These are phyloP conservation scores for Selenia dentaria DNA, from an alignment of 2,888 invertebrate genomes.

Conservation along the genomic window DNA sequence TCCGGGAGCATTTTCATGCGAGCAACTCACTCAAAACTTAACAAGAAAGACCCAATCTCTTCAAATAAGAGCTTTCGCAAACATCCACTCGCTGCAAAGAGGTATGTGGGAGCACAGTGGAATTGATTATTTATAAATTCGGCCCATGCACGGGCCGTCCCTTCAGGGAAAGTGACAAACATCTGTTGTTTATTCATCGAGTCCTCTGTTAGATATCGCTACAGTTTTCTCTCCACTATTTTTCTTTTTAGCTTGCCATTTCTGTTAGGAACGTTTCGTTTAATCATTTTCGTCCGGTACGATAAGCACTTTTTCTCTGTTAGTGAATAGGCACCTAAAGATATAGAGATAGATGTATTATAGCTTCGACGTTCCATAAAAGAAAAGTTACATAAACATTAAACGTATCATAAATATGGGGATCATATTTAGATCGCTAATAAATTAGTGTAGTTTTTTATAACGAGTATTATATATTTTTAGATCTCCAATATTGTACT, in stretches of 20 bases:
- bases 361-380: too few relatives aligned
- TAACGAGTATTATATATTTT: too few relatives aligned
- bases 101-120: conserved; percentile 29
- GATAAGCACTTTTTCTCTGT: too few relatives aligned
- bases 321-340: too few relatives aligned
- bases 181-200: conserved; percentile 73
- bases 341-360: too few relatives aligned
- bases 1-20: conserved; percentile 6
- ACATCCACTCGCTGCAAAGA: conserved; percentile 19
- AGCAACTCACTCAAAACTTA: conserved; percentile 25
- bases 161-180: conserved; percentile 50
- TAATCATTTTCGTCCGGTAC: conserved; percentile 33
- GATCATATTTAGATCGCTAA: too few relatives aligned
- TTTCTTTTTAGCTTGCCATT: conserved; percentile 45
- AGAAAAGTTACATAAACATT: too few relatives aligned
- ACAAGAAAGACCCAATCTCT: conserved; percentile 27
- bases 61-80: conserved; percentile 26
- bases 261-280: conserved; percentile 33
- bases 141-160: conserved; percentile 44
- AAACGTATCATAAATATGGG: too few relatives aligned
- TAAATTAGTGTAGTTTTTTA: too few relatives aligned
- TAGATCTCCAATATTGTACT: too few relatives aligned
- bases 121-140: conserved; percentile 63
- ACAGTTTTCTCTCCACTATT: conserved; percentile 42
- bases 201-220: conserved; percentile 49